Percentiles rank a stretch among this genome's conserved stretches.
Conservation (phyloP, 2,888 invertebrate species). For the Orchesellides sinensis region DNA sequence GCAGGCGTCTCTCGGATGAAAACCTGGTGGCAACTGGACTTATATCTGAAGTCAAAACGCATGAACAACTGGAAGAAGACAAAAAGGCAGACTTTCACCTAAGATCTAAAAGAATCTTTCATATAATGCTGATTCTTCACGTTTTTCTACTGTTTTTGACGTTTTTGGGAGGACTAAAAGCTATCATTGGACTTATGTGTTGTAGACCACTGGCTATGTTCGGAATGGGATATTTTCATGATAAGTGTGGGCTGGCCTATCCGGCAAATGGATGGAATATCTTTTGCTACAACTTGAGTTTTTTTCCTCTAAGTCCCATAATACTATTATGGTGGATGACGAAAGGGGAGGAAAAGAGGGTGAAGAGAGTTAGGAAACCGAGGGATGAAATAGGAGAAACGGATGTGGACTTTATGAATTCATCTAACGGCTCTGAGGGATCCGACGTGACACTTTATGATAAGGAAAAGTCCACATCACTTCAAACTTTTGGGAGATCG, state of each 20-base stretch:
- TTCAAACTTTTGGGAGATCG: not conserved
- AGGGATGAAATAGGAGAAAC: not conserved
- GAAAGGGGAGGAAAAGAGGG: not conserved
- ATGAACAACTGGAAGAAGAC: not conserved
- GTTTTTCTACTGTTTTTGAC: not conserved
- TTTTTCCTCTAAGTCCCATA: not conserved
- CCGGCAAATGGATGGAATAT: not conserved
- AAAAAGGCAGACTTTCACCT: not conserved
- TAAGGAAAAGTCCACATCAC: not conserved
- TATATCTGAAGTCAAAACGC: not conserved
- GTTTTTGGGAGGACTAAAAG: not conserved
- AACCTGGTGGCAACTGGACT: conserved; percentile 37
- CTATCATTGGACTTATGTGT: not conserved
- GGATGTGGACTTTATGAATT: not conserved
- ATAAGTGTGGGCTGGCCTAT: not conserved
- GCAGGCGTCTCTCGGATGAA: conserved; percentile 15
- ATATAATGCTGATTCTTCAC: conserved; percentile 31
- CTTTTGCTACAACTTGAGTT: not conserved
- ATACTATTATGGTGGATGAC: conserved; percentile 5
- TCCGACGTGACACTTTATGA: conserved; percentile 20
- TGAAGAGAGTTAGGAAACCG: not conserved
- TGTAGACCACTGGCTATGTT: not conserved
- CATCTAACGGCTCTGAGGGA: not conserved
- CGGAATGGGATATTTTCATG: not conserved
- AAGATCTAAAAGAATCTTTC: conserved; percentile 17